Evolutionary conservation across 2,113 vertebrate species (phyloP).

Genomic region (Saccopteryx leptura): DNA sequence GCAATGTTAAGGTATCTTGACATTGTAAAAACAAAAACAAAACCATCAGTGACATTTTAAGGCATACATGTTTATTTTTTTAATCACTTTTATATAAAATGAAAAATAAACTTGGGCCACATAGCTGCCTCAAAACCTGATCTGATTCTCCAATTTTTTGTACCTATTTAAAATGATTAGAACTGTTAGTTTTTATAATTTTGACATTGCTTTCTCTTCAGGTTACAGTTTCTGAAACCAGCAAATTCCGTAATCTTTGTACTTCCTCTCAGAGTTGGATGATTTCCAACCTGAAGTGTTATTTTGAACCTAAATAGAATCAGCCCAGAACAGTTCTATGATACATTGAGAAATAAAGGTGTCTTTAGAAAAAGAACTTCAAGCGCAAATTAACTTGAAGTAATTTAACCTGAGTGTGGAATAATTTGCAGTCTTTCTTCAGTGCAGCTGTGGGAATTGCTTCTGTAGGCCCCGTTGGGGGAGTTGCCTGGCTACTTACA

Average conservation of each 20-base stretch:
- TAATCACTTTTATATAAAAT: slow-evolving; percentile 13
- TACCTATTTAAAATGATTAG: slow-evolving; percentile 59
- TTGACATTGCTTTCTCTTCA: slow-evolving; percentile 60
- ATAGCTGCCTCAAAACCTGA: slow-evolving; percentile 33
- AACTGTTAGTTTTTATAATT: slow-evolving; percentile 67
- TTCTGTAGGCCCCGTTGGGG: slow-evolving; percentile 44
- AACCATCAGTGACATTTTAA: slow-evolving; percentile 19
- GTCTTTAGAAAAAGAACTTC: slow-evolving; percentile 77
- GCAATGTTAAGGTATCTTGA: slow-evolving; percentile 56
- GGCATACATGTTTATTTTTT: background rate
- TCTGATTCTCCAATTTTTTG: slow-evolving; percentile 15
- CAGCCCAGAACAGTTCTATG: slow-evolving; percentile 54
- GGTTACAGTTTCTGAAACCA: slow-evolving; percentile 67
- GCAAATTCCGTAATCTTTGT: slow-evolving; percentile 60
- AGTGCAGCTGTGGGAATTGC: slow-evolving; percentile 74
- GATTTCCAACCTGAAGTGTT: slow-evolving; percentile 77
- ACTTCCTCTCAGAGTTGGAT: slow-evolving; percentile 65
- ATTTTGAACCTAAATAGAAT: slow-evolving; percentile 77
- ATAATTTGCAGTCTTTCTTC: slow-evolving; percentile 76
- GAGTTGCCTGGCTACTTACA: slow-evolving; percentile 55
- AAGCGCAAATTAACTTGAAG: slow-evolving; percentile 82
- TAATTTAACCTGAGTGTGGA: slow-evolving; percentile 76
- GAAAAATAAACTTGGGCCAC: slow-evolving; percentile 4
- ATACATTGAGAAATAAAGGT: slow-evolving; percentile 76
- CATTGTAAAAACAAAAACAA: slow-evolving; percentile 46